Percentiles rank a stretch among this genome's conserved stretches.
These are phyloP conservation scores for Diarsia mendica DNA, from an alignment of 2,888 invertebrate genomes.

Conservation along the genomic window DNA sequence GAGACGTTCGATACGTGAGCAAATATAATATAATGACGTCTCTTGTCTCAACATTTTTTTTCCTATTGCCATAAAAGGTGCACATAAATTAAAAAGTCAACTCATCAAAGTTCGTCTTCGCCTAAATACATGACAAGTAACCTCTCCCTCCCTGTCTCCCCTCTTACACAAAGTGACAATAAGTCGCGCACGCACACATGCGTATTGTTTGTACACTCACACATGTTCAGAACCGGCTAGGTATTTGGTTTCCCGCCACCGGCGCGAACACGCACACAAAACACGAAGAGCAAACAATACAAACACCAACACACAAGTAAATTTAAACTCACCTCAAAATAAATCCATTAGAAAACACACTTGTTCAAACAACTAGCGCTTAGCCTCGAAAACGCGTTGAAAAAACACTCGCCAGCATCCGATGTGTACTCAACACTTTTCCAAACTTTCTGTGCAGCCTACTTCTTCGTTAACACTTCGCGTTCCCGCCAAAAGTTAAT, in stretches of 20 bases:
- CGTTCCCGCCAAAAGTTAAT: slow-evolving; percentile 81
- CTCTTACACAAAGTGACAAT: slow-evolving; percentile 89
- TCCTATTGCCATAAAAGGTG: slow-evolving; percentile 76
- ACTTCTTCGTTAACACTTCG: slow-evolving; percentile 79
- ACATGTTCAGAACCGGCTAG: slow-evolving; percentile 84
- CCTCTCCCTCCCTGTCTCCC: slow-evolving; percentile 87
- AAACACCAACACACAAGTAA: slow-evolving; percentile 90
- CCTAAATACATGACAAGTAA: slow-evolving; percentile 90
- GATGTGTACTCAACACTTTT: slow-evolving; percentile 88
- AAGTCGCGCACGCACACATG: slow-evolving; percentile 85
- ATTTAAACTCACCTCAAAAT: slow-evolving; percentile 91
- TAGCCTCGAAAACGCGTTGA: slow-evolving; percentile 90
- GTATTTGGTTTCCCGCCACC: slow-evolving; percentile 90
- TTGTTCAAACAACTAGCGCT: slow-evolving; percentile 91
- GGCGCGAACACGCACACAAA: slow-evolving; percentile 89
- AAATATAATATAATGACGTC: slow-evolving; percentile 75
- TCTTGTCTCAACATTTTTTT: slow-evolving; percentile 67
- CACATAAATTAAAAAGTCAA: slow-evolving; percentile 88
- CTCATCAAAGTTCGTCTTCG: slow-evolving; percentile 88
- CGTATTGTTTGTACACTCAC: slow-evolving; percentile 86
- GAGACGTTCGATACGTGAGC: slow-evolving; percentile 74
- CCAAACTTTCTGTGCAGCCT: slow-evolving; percentile 87
- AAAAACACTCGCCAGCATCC: slow-evolving; percentile 88
- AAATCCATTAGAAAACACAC: slow-evolving; percentile 91
- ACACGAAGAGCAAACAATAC: slow-evolving; percentile 89